Percentiles rank a stretch among this genome's conserved stretches.
phyloP scores from a whole-genome alignment of 2,113 vertebrate genomes.

The Maccullochella peelii region DNA sequence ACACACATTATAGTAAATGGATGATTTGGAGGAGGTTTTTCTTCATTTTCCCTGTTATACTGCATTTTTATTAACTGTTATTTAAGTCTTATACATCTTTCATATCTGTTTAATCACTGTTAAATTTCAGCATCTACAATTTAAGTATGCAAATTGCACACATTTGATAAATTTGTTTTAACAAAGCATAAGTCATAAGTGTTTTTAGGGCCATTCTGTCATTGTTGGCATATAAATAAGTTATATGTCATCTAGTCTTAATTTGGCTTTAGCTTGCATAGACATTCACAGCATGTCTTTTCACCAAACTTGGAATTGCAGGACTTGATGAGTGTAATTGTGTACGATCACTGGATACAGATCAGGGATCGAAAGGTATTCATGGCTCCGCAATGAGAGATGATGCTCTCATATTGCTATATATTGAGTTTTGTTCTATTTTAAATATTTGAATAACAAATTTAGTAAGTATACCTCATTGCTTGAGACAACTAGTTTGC shows the following conservation, averaged over 20 bases:
- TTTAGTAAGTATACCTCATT: slow-evolving; percentile 69
- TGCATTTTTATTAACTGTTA: background rate
- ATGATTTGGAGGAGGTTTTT: background rate
- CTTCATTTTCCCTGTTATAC: background rate
- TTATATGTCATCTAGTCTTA: slow-evolving; percentile 2
- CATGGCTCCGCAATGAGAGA: slow-evolving; percentile 57
- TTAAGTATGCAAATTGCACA: background rate
- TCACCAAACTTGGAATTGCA: slow-evolving; percentile 33
- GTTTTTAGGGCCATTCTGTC: background rate
- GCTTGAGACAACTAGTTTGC: slow-evolving; percentile 54
- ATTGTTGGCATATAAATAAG: slow-evolving; percentile 28
- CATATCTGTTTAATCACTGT: background rate
- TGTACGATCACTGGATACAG: slow-evolving; percentile 50
- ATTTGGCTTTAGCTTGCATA: background rate
- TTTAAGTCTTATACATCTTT: background rate
- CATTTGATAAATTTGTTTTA: background rate
- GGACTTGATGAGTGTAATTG: slow-evolving; percentile 34
- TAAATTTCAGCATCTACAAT: background rate
- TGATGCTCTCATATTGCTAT: slow-evolving; percentile 71
- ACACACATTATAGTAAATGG: background rate
- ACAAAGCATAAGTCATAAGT: background rate
- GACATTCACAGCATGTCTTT: slow-evolving; percentile 31
- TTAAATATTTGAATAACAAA: slow-evolving; percentile 70
- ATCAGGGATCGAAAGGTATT: slow-evolving; percentile 59
- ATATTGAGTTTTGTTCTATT: slow-evolving; percentile 63